Evolutionary conservation across 2,888 invertebrate genomes (phyloP), one percentile per base, ranked within the genome.

Genomic region (Spatulosminthurus flaviceps): DNA sequence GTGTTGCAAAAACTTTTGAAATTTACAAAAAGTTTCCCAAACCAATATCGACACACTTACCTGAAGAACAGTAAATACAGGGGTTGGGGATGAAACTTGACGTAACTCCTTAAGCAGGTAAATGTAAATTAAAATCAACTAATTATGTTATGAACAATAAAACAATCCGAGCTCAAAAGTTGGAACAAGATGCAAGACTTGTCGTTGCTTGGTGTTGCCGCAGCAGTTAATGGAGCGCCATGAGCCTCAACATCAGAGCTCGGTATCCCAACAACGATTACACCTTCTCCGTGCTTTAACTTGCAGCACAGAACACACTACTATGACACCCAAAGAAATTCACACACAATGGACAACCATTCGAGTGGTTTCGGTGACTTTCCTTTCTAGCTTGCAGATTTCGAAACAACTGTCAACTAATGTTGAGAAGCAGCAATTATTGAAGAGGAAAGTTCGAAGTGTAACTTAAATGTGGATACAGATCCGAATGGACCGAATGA

Each of bases 181-280:
- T 51, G 51, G 51, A 51, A 51, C 51, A 51, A 51, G n/a, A 51
- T 51, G 51, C 51, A 51, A 51, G 51, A 51, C 34, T 34, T n/a
- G 16, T 51, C 51, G 51, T 51, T 51, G 51, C 51, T 19, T 4
- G 51, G 7, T 51, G 64, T 64, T 22, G 64, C 64, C 64, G 64
- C 64, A 64, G 64, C 64, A 64, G 64, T 64, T 64, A 64, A 64
- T 26, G 64, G 64, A 64, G 64, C 64, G 64, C 64, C 64, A 64
- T 22, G 24, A 24, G 11, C 22, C 2, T 64, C 64, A 2, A 9
- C 26, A 64, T 4, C 7, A 64, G 1, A 64, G n/a, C 51, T 51
- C 51, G 9, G 64, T 64, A 19, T 26, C 22, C 64, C 60, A 60
- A 60, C 19, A 60, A 64, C 42, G 42, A 24, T 19, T 29, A 24